These are phyloP conservation scores for Heloderma charlesbogerti DNA, from an alignment of 2,113 vertebrate species.

Conservation along the genomic window DNA sequence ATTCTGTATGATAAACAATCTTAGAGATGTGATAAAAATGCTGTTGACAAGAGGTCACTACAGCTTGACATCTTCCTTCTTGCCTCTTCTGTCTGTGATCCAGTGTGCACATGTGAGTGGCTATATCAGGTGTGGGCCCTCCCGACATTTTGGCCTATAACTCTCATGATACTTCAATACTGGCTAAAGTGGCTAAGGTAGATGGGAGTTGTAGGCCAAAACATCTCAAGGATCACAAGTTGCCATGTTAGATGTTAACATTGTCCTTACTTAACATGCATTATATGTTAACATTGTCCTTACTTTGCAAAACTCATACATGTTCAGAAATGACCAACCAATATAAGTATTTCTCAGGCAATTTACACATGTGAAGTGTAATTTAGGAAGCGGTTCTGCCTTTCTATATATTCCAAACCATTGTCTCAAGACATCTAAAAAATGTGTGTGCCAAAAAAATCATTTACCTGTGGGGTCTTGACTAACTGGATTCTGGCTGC, in stretches of 20 bases:
- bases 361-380: background rate
- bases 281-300: background rate
- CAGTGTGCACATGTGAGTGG: background rate
- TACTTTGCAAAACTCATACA: background rate
- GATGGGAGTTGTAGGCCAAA: no score
- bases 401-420: background rate
- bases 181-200: no score
- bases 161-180: no score
- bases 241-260: background rate
- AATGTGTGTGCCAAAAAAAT: background rate
- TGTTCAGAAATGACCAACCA: background rate
- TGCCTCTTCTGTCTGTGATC: background rate
- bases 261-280: background rate
- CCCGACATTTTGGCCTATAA: background rate
- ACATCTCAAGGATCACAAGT: no score
- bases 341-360: background rate
- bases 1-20: background rate
- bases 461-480: slow-evolving; percentile 84
- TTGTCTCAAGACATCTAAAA: background rate
- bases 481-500: slow-evolving; percentile 86
- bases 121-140: background rate
- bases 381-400: background rate
- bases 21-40: background rate
- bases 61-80: background rate
- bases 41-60: background rate